Evolutionary conservation across 2,888 invertebrate genomes (phyloP).

Genomic region (Perizoma affinitatum): DNA sequence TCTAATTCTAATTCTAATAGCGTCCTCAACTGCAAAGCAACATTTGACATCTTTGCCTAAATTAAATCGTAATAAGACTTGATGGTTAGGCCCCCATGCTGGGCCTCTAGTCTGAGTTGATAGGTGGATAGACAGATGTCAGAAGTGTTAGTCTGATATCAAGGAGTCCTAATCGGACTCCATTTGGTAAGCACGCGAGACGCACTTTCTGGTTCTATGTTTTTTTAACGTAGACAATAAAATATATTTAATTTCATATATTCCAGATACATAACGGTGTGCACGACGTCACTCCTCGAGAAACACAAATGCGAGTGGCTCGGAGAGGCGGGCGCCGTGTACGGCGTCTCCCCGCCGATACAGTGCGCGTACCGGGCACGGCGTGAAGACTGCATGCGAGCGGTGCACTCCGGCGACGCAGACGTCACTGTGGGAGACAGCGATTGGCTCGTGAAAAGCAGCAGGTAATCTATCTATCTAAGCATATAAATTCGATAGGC

Average conservation of each 20-base stretch:
- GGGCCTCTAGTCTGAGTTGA: too few relatives aligned
- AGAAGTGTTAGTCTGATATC: too few relatives aligned
- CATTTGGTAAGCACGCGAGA: too few relatives aligned
- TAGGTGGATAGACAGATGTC: too few relatives aligned
- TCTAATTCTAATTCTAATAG: too few relatives aligned
- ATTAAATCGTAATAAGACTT: too few relatives aligned
- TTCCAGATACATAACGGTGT: constrained; percentile 83
- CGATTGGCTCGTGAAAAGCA: constrained; percentile 88
- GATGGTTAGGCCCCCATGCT: too few relatives aligned
- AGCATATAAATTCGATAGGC: constrained; percentile 75
- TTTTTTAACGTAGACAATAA: too few relatives aligned
- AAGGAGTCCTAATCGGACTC: too few relatives aligned
- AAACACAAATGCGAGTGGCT: constrained; percentile 92
- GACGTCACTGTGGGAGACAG: constrained; percentile 90
- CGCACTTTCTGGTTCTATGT: too few relatives aligned
- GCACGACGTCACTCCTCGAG: constrained; percentile 88
- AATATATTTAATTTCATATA: not conserved
- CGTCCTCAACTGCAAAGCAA: too few relatives aligned
- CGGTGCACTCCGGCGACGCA: constrained; percentile 84
- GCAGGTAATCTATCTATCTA: constrained; percentile 74
- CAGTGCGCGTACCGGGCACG: constrained; percentile 88
- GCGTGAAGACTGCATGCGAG: constrained; percentile 87
- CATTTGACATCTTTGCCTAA: too few relatives aligned
- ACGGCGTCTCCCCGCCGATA: constrained; percentile 91
- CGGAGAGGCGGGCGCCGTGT: constrained; percentile 88